Base-by-base conservation (phyloP, 2,888 invertebrate genomes). In the Thera britannica region DNA sequence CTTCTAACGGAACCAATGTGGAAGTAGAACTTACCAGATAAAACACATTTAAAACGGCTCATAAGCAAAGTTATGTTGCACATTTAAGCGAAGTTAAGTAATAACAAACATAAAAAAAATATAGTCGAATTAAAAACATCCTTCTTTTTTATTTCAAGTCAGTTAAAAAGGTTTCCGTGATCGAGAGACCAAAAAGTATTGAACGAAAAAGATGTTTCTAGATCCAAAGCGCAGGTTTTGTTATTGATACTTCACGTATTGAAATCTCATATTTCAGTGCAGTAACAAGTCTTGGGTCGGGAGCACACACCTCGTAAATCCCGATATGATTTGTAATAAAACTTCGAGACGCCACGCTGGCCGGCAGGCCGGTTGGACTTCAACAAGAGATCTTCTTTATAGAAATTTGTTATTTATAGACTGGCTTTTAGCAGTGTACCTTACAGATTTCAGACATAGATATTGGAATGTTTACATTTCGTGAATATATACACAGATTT, bases 291-390 rank as follows among this genome's bases (percentile, higher is more conserved):
- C 75, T 80, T 79, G 79, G 79, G 77, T 81, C 78, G 77, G 72
- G 71, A 78, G 82, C 83, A 80, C 79, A 79, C 81, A 77, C 83
- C 74, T 81, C 79, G 81, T 87, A 85, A 86, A 87, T 86, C 80
- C 78, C 71, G 9, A 70, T 82, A 83, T 82, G 82, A 85, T 83
- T 86, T 84, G 83, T 83, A 84, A 83, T 83, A 83, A 85, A 80
- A 78, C 78, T 81, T 78, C 74, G 57, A 78, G 77, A 74, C 72
- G 72, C 72, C 74, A 68, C 70, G 71, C 75, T 63, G 65, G 57
- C 58, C 59, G 70, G 76, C 79, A 74, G 70, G 73, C 77, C 74
- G 67, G 73, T 60, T 49, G 23, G 63, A 66, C 74, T 69, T 70
- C 74, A 68, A 71, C 71, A 61, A 70, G 73, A 73, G 69, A 58